Percentiles rank a stretch among this genome's conserved stretches.
phyloP scores from a whole-genome alignment of 2,888 invertebrate species.

The Metopia argyrocephala region DNA sequence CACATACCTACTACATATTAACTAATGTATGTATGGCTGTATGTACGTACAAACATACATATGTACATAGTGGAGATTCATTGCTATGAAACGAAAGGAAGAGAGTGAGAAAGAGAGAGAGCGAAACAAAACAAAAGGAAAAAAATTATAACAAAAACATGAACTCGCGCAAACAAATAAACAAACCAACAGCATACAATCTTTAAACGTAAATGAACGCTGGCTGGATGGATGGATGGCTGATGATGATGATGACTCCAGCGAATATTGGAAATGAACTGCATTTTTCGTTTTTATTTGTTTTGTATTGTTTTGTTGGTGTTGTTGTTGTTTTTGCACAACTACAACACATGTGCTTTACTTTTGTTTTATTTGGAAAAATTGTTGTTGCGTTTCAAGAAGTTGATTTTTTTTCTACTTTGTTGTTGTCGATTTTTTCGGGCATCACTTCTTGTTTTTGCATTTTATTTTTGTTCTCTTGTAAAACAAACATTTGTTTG shows the following conservation, averaged over 20 bases:
- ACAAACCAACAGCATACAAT: not conserved
- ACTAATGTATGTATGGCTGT: slow-evolving; percentile 16
- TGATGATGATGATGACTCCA: not conserved
- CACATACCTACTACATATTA: no score
- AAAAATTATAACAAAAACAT: slow-evolving; percentile 60
- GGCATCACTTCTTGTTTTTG: no score
- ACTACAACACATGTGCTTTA: slow-evolving; percentile 55
- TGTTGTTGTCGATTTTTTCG: slow-evolving; percentile 25
- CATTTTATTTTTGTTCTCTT: slow-evolving; percentile 28
- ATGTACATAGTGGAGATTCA: slow-evolving; percentile 39
- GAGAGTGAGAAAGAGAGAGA: slow-evolving; percentile 26
- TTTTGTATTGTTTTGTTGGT: not conserved
- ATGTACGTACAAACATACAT: slow-evolving; percentile 2
- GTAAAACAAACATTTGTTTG: slow-evolving; percentile 49
- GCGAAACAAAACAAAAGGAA: slow-evolving; percentile 21
- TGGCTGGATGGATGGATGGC: slow-evolving; percentile 13
- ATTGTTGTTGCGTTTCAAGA: slow-evolving; percentile 16
- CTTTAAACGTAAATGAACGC: slow-evolving; percentile 6
- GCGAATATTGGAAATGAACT: slow-evolving; percentile 25
- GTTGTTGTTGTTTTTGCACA: slow-evolving; percentile 1
- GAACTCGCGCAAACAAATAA: slow-evolving; percentile 54
- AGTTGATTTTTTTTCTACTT: slow-evolving; percentile 26
- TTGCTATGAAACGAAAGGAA: not conserved
- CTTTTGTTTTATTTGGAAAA: slow-evolving; percentile 52
- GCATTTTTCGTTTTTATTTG: slow-evolving; percentile 21